Evolutionary conservation across 2,888 invertebrate genomes (phyloP).

Genomic region (Hypomecis punctinalis): DNA sequence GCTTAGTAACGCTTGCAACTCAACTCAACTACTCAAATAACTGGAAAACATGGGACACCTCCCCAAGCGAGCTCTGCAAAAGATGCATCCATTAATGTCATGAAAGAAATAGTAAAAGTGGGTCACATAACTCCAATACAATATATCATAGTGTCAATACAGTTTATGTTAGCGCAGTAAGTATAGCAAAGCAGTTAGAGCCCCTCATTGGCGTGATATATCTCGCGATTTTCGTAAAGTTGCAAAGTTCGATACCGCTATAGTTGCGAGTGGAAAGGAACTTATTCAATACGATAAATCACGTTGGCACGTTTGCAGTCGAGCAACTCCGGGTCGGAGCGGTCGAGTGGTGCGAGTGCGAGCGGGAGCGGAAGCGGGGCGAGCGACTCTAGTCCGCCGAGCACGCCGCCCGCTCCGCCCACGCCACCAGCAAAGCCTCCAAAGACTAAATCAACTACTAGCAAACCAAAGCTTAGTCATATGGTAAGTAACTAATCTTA

Average conservation of each 20-base stretch:
- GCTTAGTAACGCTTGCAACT: too few species aligned
- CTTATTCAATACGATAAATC: slow-evolving; percentile 49
- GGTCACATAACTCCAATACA: slow-evolving; percentile 34
- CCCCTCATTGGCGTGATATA: slow-evolving; percentile 45
- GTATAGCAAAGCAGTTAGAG: slow-evolving; percentile 33
- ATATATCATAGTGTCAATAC: slow-evolving; percentile 42
- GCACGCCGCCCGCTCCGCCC: slow-evolving; percentile 74
- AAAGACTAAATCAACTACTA: slow-evolving; percentile 55
- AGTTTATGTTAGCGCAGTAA: slow-evolving; percentile 32
- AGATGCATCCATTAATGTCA: slow-evolving; percentile 31
- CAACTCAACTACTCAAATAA: too few species aligned
- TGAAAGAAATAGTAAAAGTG: slow-evolving; percentile 34
- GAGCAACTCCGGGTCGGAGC: slow-evolving; percentile 73
- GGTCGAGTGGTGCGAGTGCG: slow-evolving; percentile 58
- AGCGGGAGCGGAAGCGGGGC: slow-evolving; percentile 60
- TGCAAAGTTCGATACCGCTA: slow-evolving; percentile 46
- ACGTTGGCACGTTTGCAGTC: slow-evolving; percentile 61
- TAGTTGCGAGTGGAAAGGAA: slow-evolving; percentile 46
- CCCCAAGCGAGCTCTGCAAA: slow-evolving; percentile 1
- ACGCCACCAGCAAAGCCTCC: slow-evolving; percentile 64
- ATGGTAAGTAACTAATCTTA: slow-evolving; percentile 57
- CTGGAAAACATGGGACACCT: too few species aligned
- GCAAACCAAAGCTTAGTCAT: slow-evolving; percentile 58
- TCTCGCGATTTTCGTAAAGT: slow-evolving; percentile 43
- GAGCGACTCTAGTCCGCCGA: slow-evolving; percentile 70